phyloP scores from a whole-genome alignment of 2,888 invertebrate genomes.

The Leptinotarsa juncta region DNA sequence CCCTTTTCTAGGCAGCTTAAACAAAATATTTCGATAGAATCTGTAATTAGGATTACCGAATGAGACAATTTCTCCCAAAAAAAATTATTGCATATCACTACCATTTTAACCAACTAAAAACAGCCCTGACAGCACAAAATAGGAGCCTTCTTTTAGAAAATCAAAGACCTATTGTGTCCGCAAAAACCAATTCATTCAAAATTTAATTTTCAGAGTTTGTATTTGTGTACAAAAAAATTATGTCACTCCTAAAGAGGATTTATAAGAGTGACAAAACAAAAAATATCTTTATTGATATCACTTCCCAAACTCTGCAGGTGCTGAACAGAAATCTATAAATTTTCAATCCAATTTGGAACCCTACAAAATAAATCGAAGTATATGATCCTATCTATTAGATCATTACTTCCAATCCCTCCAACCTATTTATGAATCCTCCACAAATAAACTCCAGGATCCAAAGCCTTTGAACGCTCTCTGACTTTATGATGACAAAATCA shows the following conservation, averaged over 20 bases:
- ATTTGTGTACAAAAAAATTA: not conserved
- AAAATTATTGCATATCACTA: too few relatives aligned
- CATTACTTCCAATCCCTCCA: not conserved
- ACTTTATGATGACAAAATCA: constrained; percentile 10
- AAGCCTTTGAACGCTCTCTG: constrained; percentile 14
- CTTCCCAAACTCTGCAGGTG: not conserved
- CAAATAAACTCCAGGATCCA: not conserved
- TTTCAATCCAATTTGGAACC: not conserved
- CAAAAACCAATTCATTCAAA: not conserved
- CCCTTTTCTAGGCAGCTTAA: too few relatives aligned
- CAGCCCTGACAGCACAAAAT: too few relatives aligned
- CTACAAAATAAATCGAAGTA: not conserved
- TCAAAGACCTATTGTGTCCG: not conserved
- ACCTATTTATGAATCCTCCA: not conserved
- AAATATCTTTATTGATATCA: not conserved
- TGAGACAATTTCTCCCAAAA: too few relatives aligned
- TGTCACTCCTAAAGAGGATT: not conserved
- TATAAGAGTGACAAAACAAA: not conserved
- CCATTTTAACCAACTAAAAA: too few relatives aligned
- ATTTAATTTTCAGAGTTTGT: not conserved
- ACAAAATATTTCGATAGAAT: too few relatives aligned
- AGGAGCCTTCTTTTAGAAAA: too few relatives aligned
- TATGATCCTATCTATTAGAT: too few relatives aligned
- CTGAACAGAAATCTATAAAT: not conserved
- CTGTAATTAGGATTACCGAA: too few relatives aligned